Percentiles rank a stretch among this genome's conserved stretches.
These are phyloP conservation scores for Amphiprion percula DNA, from an alignment of 2,113 vertebrate species.

Conservation along the genomic window DNA sequence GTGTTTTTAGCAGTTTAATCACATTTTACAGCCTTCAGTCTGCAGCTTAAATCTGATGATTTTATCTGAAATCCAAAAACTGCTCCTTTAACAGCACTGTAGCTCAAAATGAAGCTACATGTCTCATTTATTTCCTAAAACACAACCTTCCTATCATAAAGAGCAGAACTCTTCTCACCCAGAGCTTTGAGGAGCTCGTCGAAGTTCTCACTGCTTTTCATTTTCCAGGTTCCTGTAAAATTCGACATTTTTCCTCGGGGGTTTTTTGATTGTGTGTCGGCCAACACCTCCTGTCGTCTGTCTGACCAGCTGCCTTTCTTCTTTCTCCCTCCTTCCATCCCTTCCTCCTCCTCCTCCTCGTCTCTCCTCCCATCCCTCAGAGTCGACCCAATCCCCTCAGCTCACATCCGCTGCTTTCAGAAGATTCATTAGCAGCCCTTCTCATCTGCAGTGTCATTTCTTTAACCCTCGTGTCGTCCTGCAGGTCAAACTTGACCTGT, in stretches of 20 bases:
- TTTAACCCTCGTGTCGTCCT: not conserved
- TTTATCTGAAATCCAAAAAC: too few species aligned
- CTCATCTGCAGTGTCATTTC: not conserved
- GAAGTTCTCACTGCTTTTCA: conserved; percentile 93
- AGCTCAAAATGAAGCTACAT: not conserved
- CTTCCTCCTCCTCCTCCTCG: conserved; percentile 4
- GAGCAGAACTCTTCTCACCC: conserved; percentile 81
- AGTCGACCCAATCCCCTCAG: conserved; percentile 43
- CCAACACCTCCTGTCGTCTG: conserved; percentile 47
- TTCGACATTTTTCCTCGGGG: conserved; percentile 85
- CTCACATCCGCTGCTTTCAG: conserved; percentile 39
- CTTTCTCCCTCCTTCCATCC: conserved; percentile 41
- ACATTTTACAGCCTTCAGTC: too few species aligned
- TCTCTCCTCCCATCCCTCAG: conserved; percentile 59
- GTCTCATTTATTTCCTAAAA: too few species aligned
- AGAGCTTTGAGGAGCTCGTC: conserved; percentile 93
- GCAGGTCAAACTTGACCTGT: too few species aligned
- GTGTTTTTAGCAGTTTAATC: not conserved
- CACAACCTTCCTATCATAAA: not conserved
- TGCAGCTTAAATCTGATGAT: too few species aligned
- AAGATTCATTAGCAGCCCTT: not conserved
- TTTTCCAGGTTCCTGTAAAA: conserved; percentile 93
- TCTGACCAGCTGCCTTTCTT: conserved; percentile 61
- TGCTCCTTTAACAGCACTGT: too few species aligned
- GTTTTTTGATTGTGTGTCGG: conserved; percentile 25